These are phyloP conservation scores for Apostichopus parvimensis DNA, from an alignment of 35 echinoderm and acorn worm genomes.

Conservation along the genomic window DNA sequence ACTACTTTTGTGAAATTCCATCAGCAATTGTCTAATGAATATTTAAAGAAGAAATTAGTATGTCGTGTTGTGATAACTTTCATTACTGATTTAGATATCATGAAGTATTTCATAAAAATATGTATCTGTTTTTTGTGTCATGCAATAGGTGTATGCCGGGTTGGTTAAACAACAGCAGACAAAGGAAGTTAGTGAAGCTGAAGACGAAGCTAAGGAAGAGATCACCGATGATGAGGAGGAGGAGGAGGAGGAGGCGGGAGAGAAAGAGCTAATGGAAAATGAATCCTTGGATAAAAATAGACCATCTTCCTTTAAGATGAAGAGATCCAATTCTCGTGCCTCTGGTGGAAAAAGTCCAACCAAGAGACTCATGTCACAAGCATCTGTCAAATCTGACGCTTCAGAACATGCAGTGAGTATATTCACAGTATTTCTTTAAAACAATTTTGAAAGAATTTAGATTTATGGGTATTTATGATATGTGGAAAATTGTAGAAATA, in stretches of 20 bases:
- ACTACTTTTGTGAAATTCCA: background rate
- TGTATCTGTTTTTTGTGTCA: background rate
- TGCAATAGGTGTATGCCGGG: constrained; percentile 30
- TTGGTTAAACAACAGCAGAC: constrained; percentile 68
- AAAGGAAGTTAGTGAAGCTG: constrained; percentile 23
- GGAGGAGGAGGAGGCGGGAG: background rate
- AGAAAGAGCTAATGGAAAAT: background rate
- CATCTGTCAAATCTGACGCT: constrained; percentile 18
- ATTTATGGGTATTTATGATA: no score
- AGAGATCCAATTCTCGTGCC: constrained; percentile 20
- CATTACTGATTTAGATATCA: no score
- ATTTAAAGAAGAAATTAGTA: no score
- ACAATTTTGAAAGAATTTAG: no score
- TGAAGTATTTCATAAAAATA: no score
- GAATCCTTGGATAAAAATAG: background rate
- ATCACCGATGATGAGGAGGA: constrained; percentile 44
- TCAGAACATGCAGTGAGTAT: constrained; percentile 15
- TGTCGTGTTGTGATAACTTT: no score
- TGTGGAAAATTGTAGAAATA: no score
- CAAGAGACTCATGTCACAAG: constrained; percentile 33
- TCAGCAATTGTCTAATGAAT: no score
- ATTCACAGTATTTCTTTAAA: constrained; percentile 1
- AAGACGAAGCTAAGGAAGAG: constrained; percentile 24
- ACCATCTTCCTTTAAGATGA: background rate
- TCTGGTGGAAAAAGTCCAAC: constrained; percentile 32